phyloP scores from a whole-genome alignment of 2,113 vertebrate species.

The Australoheros scitulus region DNA sequence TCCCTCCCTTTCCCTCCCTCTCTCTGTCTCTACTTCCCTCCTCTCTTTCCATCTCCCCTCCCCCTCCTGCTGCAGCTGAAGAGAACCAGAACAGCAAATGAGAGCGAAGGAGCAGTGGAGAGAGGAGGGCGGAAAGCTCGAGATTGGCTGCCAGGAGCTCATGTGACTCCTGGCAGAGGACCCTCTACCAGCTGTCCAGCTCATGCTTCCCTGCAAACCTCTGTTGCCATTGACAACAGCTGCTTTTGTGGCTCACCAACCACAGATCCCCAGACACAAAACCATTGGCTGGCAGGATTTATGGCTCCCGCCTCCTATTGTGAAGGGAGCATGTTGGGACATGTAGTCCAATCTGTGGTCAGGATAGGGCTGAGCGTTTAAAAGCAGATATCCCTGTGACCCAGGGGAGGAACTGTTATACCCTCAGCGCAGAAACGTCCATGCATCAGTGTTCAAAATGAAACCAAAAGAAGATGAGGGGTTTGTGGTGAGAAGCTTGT shows the following conservation, averaged over 20 bases:
- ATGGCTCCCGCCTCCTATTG: constrained; percentile 38
- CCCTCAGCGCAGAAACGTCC: constrained; percentile 10
- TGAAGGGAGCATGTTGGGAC: constrained; percentile 70
- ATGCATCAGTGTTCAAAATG: not conserved
- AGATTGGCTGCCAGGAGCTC: constrained; percentile 55
- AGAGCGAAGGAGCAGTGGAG: constrained; percentile 31
- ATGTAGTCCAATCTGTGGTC: constrained; percentile 59
- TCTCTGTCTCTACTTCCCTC: constrained; percentile 50
- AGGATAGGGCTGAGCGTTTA: not conserved
- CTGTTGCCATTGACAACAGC: constrained; percentile 80
- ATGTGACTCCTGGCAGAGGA: constrained; percentile 60
- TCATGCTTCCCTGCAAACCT: constrained; percentile 77
- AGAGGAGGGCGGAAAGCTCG: constrained; percentile 31
- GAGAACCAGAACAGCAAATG: constrained; percentile 45
- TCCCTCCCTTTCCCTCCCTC: constrained; percentile 26
- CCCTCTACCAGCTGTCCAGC: constrained; percentile 78
- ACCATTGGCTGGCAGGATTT: constrained; percentile 71
- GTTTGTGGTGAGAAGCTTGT: not conserved
- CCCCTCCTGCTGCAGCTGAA: constrained; percentile 60
- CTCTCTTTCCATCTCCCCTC: constrained; percentile 63
- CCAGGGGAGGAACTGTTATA: constrained; percentile 25
- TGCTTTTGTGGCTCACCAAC: constrained; percentile 63
- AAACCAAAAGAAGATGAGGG: not conserved
- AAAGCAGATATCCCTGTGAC: constrained; percentile 28
- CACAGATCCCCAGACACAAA: constrained; percentile 42